Percentiles rank a stretch among this genome's conserved stretches.
phyloP scores from a whole-genome alignment of 2,113 vertebrate genomes.

The Platycercus adscitus region DNA sequence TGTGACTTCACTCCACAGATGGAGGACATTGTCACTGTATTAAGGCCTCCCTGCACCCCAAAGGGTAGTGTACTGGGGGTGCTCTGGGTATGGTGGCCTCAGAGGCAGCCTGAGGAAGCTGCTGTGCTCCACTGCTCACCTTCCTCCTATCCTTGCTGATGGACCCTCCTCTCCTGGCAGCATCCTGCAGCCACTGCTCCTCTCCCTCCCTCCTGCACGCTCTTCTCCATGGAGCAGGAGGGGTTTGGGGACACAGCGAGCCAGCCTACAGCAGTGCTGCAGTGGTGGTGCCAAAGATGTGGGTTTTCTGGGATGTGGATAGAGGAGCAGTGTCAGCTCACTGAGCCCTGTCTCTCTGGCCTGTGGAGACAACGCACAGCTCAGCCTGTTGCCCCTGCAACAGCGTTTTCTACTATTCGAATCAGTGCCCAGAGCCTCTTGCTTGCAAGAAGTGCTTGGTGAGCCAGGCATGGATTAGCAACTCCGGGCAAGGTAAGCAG shows the following conservation, averaged over 20 bases:
- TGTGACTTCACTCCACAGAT: neutral
- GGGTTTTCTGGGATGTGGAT: accelerated
- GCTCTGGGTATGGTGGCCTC: neutral
- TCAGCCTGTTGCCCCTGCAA: neutral
- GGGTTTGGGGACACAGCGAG: neutral
- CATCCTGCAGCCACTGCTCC: neutral
- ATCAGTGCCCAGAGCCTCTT: neutral
- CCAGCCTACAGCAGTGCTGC: neutral
- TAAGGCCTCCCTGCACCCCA: neutral
- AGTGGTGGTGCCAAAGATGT: neutral
- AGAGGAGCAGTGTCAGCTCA: neutral
- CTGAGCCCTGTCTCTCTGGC: neutral
- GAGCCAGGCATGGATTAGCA: neutral
- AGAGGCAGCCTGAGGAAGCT: accelerated
- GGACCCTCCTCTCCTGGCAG: neutral
- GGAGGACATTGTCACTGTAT: accelerated
- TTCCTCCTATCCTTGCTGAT: neutral
- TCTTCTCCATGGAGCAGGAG: neutral
- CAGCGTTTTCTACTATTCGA: neutral
- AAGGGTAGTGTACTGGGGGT: accelerated
- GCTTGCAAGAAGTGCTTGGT: neutral
- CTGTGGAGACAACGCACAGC: neutral
- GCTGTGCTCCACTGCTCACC: neutral
- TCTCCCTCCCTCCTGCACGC: accelerated
- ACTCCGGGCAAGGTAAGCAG: neutral